Percentiles rank a stretch among this genome's conserved stretches.
Conservation (phyloP, 35 echinoderm and acorn worm genomes). For the Ophiothrix spiculata region DNA sequence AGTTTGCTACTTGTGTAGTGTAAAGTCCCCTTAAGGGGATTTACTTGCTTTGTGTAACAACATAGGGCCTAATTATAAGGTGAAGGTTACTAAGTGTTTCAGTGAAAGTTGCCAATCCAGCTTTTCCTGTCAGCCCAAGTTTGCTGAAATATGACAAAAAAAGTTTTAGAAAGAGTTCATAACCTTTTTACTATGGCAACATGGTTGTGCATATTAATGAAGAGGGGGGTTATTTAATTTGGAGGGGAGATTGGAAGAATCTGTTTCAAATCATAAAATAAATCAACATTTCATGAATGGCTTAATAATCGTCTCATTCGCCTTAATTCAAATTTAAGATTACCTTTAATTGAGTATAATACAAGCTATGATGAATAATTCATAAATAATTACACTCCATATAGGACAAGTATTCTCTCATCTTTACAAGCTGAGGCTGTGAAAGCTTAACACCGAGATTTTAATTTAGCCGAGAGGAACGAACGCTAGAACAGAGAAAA, state of each 20-base stretch:
- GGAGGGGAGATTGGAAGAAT: too few relatives aligned
- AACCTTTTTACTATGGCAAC: constrained; percentile 1
- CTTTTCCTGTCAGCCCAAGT: background rate
- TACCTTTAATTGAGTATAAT: too few relatives aligned
- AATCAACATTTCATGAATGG: too few relatives aligned
- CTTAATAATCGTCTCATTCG: too few relatives aligned
- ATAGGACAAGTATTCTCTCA: too few relatives aligned
- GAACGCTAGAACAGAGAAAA: background rate
- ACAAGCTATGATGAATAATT: too few relatives aligned
- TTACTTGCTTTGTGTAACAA: background rate
- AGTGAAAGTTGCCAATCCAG: background rate
- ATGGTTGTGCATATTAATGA: background rate
- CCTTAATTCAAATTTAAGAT: too few relatives aligned
- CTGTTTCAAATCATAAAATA: too few relatives aligned
- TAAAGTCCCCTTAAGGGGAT: background rate
- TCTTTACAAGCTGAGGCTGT: too few relatives aligned
- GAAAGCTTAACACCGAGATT: background rate
- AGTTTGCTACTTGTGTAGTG: background rate
- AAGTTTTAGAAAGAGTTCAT: background rate
- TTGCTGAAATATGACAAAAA: background rate
- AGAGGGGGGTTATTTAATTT: background rate
- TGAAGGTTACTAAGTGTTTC: background rate
- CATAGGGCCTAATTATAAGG: background rate
- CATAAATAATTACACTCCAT: too few relatives aligned
- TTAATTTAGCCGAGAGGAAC: background rate